Evolutionary conservation across 2,888 invertebrate genomes (phyloP), one percentile per base, ranked within the genome.

Genomic region (Cordilura impudica): DNA sequence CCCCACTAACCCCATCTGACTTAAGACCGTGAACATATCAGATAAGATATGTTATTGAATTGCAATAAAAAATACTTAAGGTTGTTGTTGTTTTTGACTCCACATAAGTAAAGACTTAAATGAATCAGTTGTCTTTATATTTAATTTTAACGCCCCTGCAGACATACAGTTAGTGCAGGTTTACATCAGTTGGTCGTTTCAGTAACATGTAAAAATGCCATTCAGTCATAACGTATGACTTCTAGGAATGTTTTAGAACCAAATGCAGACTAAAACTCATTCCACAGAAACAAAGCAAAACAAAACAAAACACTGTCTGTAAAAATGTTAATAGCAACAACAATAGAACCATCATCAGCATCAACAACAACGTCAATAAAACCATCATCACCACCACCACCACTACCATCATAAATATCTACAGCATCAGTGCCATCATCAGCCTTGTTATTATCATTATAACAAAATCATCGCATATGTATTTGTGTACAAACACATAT

Each of bases 181-280:
- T 29, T 29, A n/a, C n/a, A n/a, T n/a, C n/a, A n/a, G n/a, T n/a
- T n/a, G n/a, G n/a, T n/a, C n/a, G n/a, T 29, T 6, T 29, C 7
- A 19, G 56, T 18, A 56, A 39, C 35, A 35, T 7, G 18, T 23
- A 35, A 35, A 35, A 19, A 35, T 60, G 26, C 18, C 31, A 60
- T 70, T 51, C 43, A 43, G 16, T 43, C 53, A 71, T 53, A 63
- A 61, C 14, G 53, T 54, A 63, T 61, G 45, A 31, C 16, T 70
- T 70, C 53, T 16, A 54, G 35, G 23, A 18, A 14, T n/a, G 19
- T 18, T 5, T 54, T 53, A 4, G 53, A n/a, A 45, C 45, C 39
- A 43, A 53, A 31, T 45, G 4, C 14, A 29, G 43, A 7, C 18
- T 51, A 12, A 70, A 43, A 53, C 60, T 35, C 0, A 35, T 14